Evolutionary conservation across 2,113 vertebrate species (phyloP).

Genomic region (Nematolebias whitei): DNA sequence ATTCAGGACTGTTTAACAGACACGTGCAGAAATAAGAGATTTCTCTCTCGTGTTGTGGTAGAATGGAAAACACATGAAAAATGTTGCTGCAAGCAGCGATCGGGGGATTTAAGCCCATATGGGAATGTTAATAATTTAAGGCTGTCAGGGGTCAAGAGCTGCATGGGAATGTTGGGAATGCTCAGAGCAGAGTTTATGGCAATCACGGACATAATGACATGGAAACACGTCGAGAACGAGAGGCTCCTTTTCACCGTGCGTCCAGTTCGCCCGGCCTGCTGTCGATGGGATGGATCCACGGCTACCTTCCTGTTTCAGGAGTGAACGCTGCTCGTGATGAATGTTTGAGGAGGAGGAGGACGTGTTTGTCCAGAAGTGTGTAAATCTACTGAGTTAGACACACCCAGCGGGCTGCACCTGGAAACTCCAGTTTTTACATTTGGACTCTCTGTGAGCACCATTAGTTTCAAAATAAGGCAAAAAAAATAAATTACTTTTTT

Average conservation of each 20-base stretch:
- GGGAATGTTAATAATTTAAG: conserved; percentile 79
- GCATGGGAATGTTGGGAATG: conserved; percentile 73
- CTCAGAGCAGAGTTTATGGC: conserved; percentile 52
- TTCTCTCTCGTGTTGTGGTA: conserved; percentile 41
- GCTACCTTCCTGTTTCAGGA: conserved; percentile 23
- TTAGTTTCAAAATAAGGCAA: background rate
- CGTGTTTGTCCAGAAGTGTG: conserved; percentile 42
- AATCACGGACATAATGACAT: conserved; percentile 57
- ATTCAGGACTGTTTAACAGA: conserved; percentile 11
- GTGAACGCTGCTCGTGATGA: conserved; percentile 22
- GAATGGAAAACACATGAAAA: conserved; percentile 72
- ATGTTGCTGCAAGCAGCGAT: conserved; percentile 65
- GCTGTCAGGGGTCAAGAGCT: conserved; percentile 73
- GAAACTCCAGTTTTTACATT: conserved; percentile 1
- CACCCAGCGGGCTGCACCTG: conserved; percentile 25
- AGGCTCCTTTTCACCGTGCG: conserved; percentile 18
- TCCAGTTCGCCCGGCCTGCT: conserved; percentile 11
- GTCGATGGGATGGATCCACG: conserved; percentile 25
- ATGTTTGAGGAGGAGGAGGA: conserved; percentile 21
- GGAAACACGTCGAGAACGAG: conserved; percentile 23
- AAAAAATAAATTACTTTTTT: background rate
- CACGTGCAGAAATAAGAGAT: conserved; percentile 48
- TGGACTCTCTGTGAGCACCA: conserved; percentile 3
- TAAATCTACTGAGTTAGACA: conserved; percentile 50
- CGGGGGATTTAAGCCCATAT: conserved; percentile 65